Base-by-base conservation (phyloP, 2,888 invertebrate genomes). In the Stenodera caucasica region DNA sequence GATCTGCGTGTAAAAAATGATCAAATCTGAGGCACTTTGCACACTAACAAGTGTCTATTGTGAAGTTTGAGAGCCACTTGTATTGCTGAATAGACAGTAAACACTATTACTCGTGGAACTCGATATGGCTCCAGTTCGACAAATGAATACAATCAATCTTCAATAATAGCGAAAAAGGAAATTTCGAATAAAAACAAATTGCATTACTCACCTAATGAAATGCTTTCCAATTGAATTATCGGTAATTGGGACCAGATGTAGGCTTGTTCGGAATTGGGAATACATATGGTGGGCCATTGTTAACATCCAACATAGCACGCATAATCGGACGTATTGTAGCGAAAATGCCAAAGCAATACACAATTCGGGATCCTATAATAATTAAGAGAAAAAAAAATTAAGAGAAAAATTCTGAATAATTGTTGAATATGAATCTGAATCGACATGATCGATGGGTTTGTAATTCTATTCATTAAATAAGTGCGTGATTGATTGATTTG, bases 261-360 rank as follows among this genome's bases (percentile, higher is more conserved):
- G 78, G 66, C 82, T 82, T 53, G 79, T 82, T 45, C 79, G 75
- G 71, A 82, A 82, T 58, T 80, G 81, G 45, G 82, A 80, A 77
- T 86, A 84, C 75, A 88, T 82, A 74, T 88, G 87, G 76, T 86
- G 86, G 18, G 87, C 84, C 83, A 88, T 88, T 14, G 86, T 84
- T 57, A 86, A 82, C 77, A 88, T 82, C 89, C 89, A 89, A 69
- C 86, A 87, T 63, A 88, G 84, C 12, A 87, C 85, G 51, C 87
- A 84, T 55, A 89, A 81, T 58, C 88, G 83, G 35, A 87, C 81
- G 72, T 87, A 89, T 71, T 89, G 88, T 55, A 88, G 79, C 4
- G 86, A 84, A 65, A 88, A 81, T 2, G 87, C 86, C 57, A 88
- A 79, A 2, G 85, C 83, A 74, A 83, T 80, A 71, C n/a, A n/a